Evolutionary conservation across 2,888 invertebrate species (phyloP), one percentile per base, ranked within the genome.

Genomic region (Conchocele bisecta): DNA sequence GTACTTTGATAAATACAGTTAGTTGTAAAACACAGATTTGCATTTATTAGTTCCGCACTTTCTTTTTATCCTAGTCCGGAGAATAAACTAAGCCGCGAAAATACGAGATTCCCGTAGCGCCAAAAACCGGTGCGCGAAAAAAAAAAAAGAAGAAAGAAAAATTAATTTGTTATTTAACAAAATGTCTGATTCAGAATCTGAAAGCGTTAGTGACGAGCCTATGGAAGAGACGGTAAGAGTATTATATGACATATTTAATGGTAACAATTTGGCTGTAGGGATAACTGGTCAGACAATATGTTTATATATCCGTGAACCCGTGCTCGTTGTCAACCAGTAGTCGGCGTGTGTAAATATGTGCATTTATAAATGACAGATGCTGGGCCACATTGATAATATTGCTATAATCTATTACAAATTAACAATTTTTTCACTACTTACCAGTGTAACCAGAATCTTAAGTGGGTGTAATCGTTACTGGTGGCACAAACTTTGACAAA

Each of bases 171-270:
- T 44, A 9, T 44, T 9, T 44, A 24, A 13, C 39, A 61, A 26
- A 15, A 86, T 86, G 86, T 85, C 86, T 22, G 84, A 83, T 17
- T 86, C 86, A n/a, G 86, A 84, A 39, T 71, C 76, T 58, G 85
- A 86, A 29, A 80, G 78, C 53, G 58, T 69, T 29, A 82, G 78
- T 15, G 83, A 84, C 26, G 86, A 86, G 41, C 81, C 75, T 29
- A 81, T 83, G 82, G 84, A 85, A 42, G 81, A 82, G 59, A 60
- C 75, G 35, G 83, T 82, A 61, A 73, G 65, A 2, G 31, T 33
- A 4, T 22, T 9, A 17, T 11, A 35, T n/a, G 13, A 11, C 11
- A 13, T 35, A 11, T 35, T 35, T 35, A 11, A 35, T 35, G 11
- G 37, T 35, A 13, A 13, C 11, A 13, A 35, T 11, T 35, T 35